A percentile compares a stretch with the other conserved stretches of the same genome.
Conservation (phyloP, 2,113 vertebrate genomes). For the Reinhardtius hippoglossoides region DNA sequence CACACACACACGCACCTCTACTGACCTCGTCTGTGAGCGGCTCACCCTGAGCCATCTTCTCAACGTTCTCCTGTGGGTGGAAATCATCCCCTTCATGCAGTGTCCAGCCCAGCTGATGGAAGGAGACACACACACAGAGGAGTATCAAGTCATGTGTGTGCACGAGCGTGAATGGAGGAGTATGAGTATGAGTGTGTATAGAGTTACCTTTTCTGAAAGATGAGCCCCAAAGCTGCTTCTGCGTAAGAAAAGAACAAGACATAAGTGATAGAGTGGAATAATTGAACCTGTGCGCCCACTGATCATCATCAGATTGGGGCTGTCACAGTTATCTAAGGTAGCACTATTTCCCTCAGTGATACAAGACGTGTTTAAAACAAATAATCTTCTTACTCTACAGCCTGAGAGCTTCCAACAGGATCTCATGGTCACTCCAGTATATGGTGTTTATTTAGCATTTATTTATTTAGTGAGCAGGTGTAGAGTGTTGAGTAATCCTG, state of each 20-base stretch:
- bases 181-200: neutral
- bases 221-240: constrained; percentile 72
- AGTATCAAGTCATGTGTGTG: neutral
- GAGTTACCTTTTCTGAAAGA: constrained; percentile 75
- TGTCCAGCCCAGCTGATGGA: constrained; percentile 87
- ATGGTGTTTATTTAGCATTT: too few species aligned
- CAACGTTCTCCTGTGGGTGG: constrained; percentile 86
- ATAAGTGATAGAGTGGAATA: neutral
- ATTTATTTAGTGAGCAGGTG: too few species aligned
- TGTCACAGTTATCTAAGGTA: neutral
- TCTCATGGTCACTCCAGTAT: neutral
- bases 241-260: neutral
- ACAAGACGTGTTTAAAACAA: neutral
- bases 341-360: neutral
- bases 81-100: constrained; percentile 91
- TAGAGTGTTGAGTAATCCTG: too few species aligned
- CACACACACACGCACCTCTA: neutral
- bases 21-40: constrained; percentile 89
- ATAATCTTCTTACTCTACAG: neutral
- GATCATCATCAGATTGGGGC: neutral
- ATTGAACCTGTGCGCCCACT: too few species aligned
- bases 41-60: constrained; percentile 88
- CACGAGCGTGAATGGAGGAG: neutral
- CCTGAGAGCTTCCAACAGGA: neutral
- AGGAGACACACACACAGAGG: neutral